Percentiles rank a stretch among this genome's conserved stretches.
phyloP scores from a whole-genome alignment of 2,113 vertebrate species.

The Notarius lentiginosus region DNA sequence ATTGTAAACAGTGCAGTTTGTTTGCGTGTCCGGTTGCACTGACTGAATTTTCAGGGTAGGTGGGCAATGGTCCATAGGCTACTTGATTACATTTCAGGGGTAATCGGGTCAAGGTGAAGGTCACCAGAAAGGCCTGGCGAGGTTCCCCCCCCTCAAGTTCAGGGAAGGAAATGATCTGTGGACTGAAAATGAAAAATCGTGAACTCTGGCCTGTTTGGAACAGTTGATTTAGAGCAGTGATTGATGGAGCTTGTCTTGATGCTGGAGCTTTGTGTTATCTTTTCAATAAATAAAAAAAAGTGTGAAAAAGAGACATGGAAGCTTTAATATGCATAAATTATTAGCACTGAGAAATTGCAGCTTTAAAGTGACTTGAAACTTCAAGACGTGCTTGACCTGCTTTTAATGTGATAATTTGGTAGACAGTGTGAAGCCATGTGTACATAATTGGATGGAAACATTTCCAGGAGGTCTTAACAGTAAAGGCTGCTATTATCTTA shows the following conservation, averaged over 20 bases:
- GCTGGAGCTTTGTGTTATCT: background rate
- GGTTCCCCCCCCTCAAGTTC: too few relatives aligned
- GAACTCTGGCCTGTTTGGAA: background rate
- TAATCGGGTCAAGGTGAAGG: too few relatives aligned
- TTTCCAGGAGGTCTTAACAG: background rate
- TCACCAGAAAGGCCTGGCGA: too few relatives aligned
- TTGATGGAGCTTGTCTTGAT: background rate
- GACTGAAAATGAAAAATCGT: background rate
- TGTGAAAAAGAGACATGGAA: background rate
- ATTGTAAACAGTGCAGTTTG: too few relatives aligned
- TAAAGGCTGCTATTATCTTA: background rate
- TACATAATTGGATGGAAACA: conserved; percentile 32
- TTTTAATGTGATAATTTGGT: conserved; percentile 22
- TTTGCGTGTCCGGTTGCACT: too few relatives aligned
- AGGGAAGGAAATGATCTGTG: background rate
- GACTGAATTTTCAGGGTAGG: too few relatives aligned
- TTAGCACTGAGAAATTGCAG: background rate
- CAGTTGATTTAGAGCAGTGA: background rate
- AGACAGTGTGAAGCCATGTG: conserved; percentile 25
- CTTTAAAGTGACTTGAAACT: conserved; percentile 25
- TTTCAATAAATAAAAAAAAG: background rate
- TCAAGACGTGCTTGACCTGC: conserved; percentile 28
- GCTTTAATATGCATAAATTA: background rate
- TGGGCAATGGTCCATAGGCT: too few relatives aligned
- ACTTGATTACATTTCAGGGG: too few relatives aligned